These are phyloP conservation scores for Leucoraja erinaceus DNA, from an alignment of 2,113 vertebrate species.

Conservation along the genomic window DNA sequence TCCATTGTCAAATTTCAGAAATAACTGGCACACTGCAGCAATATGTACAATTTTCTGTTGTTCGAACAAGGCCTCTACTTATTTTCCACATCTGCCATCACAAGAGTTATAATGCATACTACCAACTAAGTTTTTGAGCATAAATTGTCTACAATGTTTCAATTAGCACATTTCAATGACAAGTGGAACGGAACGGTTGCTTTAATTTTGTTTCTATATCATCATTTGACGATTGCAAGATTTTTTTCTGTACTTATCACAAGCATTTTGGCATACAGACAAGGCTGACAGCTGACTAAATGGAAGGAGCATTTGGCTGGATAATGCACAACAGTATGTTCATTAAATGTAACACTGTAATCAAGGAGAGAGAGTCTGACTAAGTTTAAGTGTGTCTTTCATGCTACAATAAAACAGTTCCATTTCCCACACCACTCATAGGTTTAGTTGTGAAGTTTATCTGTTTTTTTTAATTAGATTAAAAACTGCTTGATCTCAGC, in stretches of 20 bases:
- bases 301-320: neutral
- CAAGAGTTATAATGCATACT: neutral
- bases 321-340: neutral
- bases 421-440: neutral
- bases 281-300: neutral
- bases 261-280: neutral
- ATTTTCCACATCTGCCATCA: neutral
- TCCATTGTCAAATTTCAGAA: neutral
- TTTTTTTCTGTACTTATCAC: neutral
- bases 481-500: neutral
- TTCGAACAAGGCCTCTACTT: neutral
- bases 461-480: neutral
- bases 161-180: neutral
- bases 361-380: neutral
- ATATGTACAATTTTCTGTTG: neutral
- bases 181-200: neutral
- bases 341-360: neutral
- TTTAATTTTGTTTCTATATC: neutral
- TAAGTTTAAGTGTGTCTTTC: neutral
- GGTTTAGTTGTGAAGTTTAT: neutral
- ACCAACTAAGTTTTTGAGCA: neutral
- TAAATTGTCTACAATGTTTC: neutral
- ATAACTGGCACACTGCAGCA: constrained; percentile 16
- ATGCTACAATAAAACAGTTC: neutral
- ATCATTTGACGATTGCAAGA: neutral